Conservation (phyloP, 2,797 vertebrate genomes). For the Brachyalestes nurse region DNA sequence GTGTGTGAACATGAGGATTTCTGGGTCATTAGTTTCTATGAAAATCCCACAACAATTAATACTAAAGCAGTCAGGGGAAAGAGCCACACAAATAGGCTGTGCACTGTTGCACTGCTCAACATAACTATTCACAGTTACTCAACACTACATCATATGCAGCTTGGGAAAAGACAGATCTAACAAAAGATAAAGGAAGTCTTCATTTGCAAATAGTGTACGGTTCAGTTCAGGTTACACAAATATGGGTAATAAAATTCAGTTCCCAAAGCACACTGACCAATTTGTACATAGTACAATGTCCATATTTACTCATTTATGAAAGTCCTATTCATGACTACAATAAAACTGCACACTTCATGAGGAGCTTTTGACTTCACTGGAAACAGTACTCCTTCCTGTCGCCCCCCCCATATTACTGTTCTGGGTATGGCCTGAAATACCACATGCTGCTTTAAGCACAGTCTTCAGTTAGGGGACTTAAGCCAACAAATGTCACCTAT, state of each 20-base stretch:
- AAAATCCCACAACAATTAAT: constrained; percentile 53
- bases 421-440: background rate
- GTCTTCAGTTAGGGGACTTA: background rate
- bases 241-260: background rate
- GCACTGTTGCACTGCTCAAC: constrained; percentile 12
- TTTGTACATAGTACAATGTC: background rate
- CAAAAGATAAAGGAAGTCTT: background rate
- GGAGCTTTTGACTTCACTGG: background rate
- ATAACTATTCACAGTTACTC: background rate
- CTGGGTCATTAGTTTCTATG: constrained; percentile 56
- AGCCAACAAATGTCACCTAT: background rate
- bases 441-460: background rate
- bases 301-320: background rate
- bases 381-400: background rate
- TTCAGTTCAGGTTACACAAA: background rate
- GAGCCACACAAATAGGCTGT: constrained; percentile 30
- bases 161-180: background rate
- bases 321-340: background rate
- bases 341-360: background rate
- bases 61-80: constrained; percentile 29
- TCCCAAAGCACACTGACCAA: background rate
- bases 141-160: constrained; percentile 31
- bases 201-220: background rate
- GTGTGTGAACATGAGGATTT: constrained; percentile 63
- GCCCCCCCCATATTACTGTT: background rate